These are phyloP conservation scores for Scaeva pyrastri DNA, from an alignment of 2,888 invertebrate genomes.

Conservation along the genomic window DNA sequence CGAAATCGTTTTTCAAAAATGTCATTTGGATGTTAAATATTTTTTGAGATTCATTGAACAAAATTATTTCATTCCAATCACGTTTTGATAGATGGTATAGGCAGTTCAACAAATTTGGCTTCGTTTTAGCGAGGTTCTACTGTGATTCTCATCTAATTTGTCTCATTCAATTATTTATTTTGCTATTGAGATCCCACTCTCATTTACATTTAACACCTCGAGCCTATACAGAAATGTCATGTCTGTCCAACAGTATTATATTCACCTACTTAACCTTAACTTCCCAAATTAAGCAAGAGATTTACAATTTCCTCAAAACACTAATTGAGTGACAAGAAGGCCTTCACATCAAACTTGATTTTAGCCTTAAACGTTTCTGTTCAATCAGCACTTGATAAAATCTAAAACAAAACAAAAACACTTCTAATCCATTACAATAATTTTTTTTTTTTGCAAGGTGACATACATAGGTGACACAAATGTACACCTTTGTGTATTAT, in stretches of 20 bases:
- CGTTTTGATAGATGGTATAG: too few relatives aligned
- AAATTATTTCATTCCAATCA: too few relatives aligned
- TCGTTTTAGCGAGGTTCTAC: too few relatives aligned
- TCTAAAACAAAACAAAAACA: background rate
- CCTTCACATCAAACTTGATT: background rate
- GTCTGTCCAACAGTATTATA: background rate
- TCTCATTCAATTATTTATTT: too few relatives aligned
- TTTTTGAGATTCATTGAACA: too few relatives aligned
- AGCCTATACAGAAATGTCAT: too few relatives aligned
- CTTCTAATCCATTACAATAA: conserved; percentile 1
- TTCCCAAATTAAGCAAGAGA: background rate
- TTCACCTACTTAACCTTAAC: background rate
- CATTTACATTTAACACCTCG: too few relatives aligned
- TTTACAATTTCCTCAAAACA: background rate
- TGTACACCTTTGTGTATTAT: background rate
- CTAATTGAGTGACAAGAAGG: background rate
- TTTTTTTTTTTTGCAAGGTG: conserved; percentile 24
- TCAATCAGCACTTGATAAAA: background rate
- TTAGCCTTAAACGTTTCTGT: background rate
- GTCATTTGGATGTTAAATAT: too few relatives aligned
- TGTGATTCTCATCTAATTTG: too few relatives aligned
- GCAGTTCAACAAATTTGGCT: too few relatives aligned
- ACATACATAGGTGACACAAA: too few relatives aligned
- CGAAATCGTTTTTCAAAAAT: too few relatives aligned
- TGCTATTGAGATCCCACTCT: background rate